A percentile compares a stretch with the other conserved stretches of the same genome.
Evolutionary conservation across 2,888 invertebrate genomes (phyloP).

Genomic region (Cylloceria caligata): DNA sequence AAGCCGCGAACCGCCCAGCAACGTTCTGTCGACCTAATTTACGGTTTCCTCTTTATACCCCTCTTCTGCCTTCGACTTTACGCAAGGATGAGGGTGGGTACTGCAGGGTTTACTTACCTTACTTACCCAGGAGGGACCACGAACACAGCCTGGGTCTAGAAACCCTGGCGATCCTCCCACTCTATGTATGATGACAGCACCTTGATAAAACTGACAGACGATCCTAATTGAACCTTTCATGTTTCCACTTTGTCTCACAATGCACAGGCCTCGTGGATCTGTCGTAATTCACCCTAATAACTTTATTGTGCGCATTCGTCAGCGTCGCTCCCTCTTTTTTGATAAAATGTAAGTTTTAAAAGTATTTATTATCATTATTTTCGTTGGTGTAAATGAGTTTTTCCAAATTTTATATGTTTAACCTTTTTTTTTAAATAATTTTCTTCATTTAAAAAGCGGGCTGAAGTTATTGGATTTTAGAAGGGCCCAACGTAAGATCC

Average conservation of each 20-base stretch:
- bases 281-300: slow-evolving; percentile 39
- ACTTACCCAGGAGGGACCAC: slow-evolving; percentile 28
- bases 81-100: slow-evolving; percentile 12
- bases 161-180: slow-evolving; percentile 31
- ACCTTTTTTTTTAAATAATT: not conserved
- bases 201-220: slow-evolving; percentile 62
- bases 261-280: not conserved
- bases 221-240: slow-evolving; percentile 67
- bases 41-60: slow-evolving; percentile 47
- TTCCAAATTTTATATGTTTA: no score
- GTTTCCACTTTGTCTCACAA: slow-evolving; percentile 28
- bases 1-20: not conserved
- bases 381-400: no score
- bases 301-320: slow-evolving; percentile 28
- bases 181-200: slow-evolving; percentile 49
- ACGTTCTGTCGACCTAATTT: slow-evolving; percentile 60
- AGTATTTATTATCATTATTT: no score
- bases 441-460: not conserved
- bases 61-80: not conserved
- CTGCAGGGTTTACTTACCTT: slow-evolving; percentile 46
- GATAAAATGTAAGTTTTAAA: no score
- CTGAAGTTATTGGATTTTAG: not conserved
- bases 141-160: slow-evolving; percentile 2
- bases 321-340: not conserved
- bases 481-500: not conserved